Percentiles rank a stretch among this genome's conserved stretches.
Evolutionary conservation across 1,140 invertebrate species (phyloP).

Genomic region (Papilio glaucus): DNA sequence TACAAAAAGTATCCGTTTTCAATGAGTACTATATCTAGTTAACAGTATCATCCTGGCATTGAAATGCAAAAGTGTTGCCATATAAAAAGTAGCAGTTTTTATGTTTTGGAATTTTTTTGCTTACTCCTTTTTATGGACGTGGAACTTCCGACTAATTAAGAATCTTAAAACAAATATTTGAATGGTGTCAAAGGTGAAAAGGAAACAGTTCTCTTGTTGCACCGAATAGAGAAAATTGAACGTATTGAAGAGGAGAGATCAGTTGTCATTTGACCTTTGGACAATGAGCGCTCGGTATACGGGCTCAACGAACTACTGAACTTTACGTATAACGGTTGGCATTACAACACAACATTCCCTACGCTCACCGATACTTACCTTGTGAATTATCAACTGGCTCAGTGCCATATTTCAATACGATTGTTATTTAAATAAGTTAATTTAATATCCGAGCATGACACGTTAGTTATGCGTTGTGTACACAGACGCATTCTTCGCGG

Average conservation of each 20-base stretch:
- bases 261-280: conserved; percentile 62
- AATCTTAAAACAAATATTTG: not conserved
- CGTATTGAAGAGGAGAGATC: conserved; percentile 27
- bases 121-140: not conserved
- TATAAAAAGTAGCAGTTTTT: not conserved
- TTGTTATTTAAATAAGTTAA: conserved; percentile 43
- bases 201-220: not conserved
- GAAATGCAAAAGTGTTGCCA: not conserved
- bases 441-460: conserved; percentile 39
- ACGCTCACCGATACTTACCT: conserved; percentile 52
- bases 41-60: conserved; percentile 14
- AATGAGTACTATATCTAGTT: conserved; percentile 24
- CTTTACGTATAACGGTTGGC: conserved; percentile 65
- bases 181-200: not conserved
- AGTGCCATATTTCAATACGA: conserved; percentile 44
- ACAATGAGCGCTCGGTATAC: conserved; percentile 66
- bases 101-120: not conserved
- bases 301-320: conserved; percentile 72
- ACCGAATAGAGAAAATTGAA: conserved; percentile 11
- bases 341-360: conserved; percentile 69
- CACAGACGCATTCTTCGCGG: conserved; percentile 35
- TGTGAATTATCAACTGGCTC: conserved; percentile 45
- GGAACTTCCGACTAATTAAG: not conserved
- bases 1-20: conserved; percentile 31
- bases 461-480: conserved; percentile 33